These are phyloP conservation scores for Oplegnathus fasciatus DNA, from an alignment of 2,113 vertebrate species.

Conservation along the genomic window DNA sequence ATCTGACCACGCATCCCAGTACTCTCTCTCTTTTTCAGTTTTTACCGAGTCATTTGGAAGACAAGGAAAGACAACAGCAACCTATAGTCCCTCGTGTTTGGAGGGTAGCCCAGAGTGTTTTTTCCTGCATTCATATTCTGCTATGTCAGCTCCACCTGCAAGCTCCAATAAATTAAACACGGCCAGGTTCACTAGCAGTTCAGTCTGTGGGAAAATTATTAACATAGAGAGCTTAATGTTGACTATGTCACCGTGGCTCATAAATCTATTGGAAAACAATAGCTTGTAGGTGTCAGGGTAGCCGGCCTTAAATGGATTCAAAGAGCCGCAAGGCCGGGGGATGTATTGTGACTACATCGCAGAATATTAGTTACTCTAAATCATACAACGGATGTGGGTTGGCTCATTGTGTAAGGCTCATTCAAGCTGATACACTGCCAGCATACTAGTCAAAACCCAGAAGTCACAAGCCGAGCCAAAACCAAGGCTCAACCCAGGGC, in stretches of 20 bases:
- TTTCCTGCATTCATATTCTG: constrained; percentile 64
- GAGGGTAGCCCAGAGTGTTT: constrained; percentile 50
- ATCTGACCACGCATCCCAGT: constrained; percentile 12
- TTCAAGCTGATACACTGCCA: constrained; percentile 12
- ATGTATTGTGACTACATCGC: constrained; percentile 41
- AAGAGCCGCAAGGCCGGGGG: constrained; percentile 21
- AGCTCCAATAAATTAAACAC: constrained; percentile 66
- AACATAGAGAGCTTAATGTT: constrained; percentile 63
- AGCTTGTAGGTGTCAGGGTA: constrained; percentile 61
- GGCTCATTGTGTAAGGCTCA: constrained; percentile 28
- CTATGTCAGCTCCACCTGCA: constrained; percentile 70
- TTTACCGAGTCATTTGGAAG: constrained; percentile 51
- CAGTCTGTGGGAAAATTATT: constrained; percentile 64
- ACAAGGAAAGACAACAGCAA: constrained; percentile 32
- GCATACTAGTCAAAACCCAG: constrained; percentile 35
- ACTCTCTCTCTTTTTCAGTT: background rate
- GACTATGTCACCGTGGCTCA: constrained; percentile 56
- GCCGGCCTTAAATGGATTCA: constrained; percentile 55
- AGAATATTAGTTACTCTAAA: constrained; percentile 50
- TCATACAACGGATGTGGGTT: constrained; percentile 24
- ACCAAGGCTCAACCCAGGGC: constrained; percentile 15
- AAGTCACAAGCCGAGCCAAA: constrained; percentile 43
- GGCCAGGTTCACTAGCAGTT: constrained; percentile 61
- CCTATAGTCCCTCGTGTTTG: constrained; percentile 37
- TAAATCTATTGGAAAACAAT: constrained; percentile 76